Base-by-base conservation (phyloP, 30 jellyfish, hydroid and myxozoan species). In the Hydractinia echinata region DNA sequence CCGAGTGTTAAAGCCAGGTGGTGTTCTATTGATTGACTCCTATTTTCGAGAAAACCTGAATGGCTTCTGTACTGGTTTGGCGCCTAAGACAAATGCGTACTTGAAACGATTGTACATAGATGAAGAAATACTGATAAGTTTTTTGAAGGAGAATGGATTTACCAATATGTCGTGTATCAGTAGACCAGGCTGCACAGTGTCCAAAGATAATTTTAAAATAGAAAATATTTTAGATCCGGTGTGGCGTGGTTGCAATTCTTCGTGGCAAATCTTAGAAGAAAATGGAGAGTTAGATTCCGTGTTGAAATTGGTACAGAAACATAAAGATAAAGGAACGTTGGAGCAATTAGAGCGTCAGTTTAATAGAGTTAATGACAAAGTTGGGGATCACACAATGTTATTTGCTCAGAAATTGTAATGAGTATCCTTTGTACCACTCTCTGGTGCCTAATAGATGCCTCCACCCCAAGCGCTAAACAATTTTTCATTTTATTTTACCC, bases 1-100 rank as follows among this genome's bases (percentile, higher is more conserved):
- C 60, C 77, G 95, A 16, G 97, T 91, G 10, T 81, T 91, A 60
- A 82, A 86, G 70, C 95, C 96, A 7, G 95, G 95, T 73, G 97
- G 97, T 7, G 90, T 86, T 49, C 55, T 91, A 73, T 20, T 91
- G 74, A 86, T 91, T 56, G 86, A 79, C 62, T 72, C 56, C 62
- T 55, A 4, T 21, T 39, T 39, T 4, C 62, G 62, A 21, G 81
- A 79, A 79, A 58, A 54, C 19, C 19, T n/a, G n/a, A 19, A 61
- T 6, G 51, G 84, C 30, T 55, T 39, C 1, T 79, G 86, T 83
- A 55, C 49, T 4, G 48, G 52, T 30, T 58, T 79, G 14, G 48
- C 49, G 4, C 86, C 86, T 5, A 55, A 16, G 39, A 84, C 86
- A 7, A 54, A 54, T 55, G 62, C 18, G 13, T 13, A 58, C 11